Percentiles rank a stretch among this genome's conserved stretches.
Evolutionary conservation across 2,113 vertebrate species (phyloP).

Genomic region (Phalacrocorax aristotelis): DNA sequence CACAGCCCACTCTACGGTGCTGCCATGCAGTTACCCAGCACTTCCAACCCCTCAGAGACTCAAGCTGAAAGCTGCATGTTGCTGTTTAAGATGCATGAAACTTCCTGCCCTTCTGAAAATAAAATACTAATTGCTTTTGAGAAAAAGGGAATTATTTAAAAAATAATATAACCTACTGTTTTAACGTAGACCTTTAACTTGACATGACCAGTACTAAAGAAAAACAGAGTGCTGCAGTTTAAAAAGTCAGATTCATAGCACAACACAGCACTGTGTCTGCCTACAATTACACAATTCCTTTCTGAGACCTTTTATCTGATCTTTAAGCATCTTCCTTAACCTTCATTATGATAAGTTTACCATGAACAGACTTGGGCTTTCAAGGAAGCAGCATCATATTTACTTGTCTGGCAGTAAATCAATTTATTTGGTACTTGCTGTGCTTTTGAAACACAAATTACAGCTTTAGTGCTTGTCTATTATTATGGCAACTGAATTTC

Average conservation of each 20-base stretch:
- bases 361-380: neutral
- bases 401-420: neutral
- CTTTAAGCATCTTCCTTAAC: neutral
- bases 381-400: neutral
- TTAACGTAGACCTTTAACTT: neutral
- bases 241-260: neutral
- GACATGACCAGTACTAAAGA: neutral
- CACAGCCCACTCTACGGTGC: neutral
- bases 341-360: neutral
- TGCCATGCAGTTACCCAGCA: neutral
- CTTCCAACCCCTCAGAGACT: neutral
- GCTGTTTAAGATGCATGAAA: neutral
- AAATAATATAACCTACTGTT: neutral
- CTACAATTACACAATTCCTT: neutral
- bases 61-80: neutral
- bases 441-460: neutral
- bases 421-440: neutral
- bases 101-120: neutral
- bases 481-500: neutral
- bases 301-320: neutral
- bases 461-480: neutral
- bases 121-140: neutral
- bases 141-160: neutral
- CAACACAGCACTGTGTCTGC: neutral
- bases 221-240: neutral